Percentiles rank a stretch among this genome's conserved stretches.
Conservation (phyloP, 2,888 invertebrate genomes). For the Sphaerophoria taeniata region DNA sequence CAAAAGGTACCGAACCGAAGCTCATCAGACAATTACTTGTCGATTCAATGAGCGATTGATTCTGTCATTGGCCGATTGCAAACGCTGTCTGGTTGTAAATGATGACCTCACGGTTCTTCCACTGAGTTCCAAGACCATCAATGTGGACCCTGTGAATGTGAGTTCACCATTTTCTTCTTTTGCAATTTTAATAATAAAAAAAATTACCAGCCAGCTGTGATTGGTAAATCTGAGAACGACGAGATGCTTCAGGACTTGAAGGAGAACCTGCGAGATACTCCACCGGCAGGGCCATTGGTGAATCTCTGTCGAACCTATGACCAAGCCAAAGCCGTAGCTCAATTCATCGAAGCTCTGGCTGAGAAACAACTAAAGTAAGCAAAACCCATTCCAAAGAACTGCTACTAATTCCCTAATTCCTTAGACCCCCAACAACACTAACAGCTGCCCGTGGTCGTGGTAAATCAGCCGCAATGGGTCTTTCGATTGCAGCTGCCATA, state of each 20-base stretch:
- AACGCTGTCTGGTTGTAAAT: conserved; percentile 95
- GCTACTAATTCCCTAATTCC: not conserved
- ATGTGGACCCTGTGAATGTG: conserved; percentile 88
- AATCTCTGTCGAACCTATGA: conserved; percentile 96
- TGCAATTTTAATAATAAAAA: not conserved
- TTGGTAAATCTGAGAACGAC: conserved; percentile 83
- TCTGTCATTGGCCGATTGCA: conserved; percentile 93
- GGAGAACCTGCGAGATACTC: conserved; percentile 93
- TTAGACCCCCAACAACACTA: conserved; percentile 94
- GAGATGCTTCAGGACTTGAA: conserved; percentile 89
- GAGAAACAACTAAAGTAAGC: conserved; percentile 89
- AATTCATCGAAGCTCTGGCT: conserved; percentile 97
- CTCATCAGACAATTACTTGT: conserved; percentile 94
- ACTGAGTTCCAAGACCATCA: conserved; percentile 93
- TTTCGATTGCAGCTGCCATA: conserved; percentile 94
- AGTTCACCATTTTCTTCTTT: conserved; percentile 51
- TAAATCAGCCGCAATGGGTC: conserved; percentile 98
- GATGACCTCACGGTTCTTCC: conserved; percentile 96
- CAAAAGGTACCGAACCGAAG: conserved; percentile 94
- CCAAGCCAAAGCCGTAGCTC: conserved; percentile 95
- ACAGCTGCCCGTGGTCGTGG: conserved; percentile 99
- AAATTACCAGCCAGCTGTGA: conserved; percentile 76
- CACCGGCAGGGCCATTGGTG: conserved; percentile 94
- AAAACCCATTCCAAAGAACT: not conserved
- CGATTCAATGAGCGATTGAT: conserved; percentile 98